A percentile compares a stretch with the other conserved stretches of the same genome.
Evolutionary conservation across 1,140 invertebrate species (phyloP).

Genomic region (Atta colombica): DNA sequence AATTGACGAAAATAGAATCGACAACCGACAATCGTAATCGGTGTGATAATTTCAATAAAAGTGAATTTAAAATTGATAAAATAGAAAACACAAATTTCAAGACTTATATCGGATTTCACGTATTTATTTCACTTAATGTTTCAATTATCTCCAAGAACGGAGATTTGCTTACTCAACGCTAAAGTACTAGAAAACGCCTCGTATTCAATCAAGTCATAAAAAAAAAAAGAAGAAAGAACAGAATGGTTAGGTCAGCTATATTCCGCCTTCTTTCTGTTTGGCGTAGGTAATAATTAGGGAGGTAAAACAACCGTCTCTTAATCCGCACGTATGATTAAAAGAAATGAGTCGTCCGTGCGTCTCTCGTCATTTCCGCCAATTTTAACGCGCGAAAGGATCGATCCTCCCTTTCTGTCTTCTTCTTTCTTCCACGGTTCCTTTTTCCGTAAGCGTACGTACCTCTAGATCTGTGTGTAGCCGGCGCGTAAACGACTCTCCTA

Average conservation of each 20-base stretch:
- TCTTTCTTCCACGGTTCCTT: no score
- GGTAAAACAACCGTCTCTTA: slow-evolving; percentile 18
- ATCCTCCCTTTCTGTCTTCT: not conserved
- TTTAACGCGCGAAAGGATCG: slow-evolving; percentile 17
- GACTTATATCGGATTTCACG: no score
- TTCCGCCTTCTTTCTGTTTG: slow-evolving; percentile 9
- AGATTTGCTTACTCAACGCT: not conserved
- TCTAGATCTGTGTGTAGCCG: slow-evolving; percentile 27
- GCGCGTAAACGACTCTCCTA: slow-evolving; percentile 33
- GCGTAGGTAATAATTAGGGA: slow-evolving; percentile 33
- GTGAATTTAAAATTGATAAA: no score
- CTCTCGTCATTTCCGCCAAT: slow-evolving; percentile 6
- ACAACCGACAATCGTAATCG: no score
- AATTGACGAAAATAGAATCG: no score
- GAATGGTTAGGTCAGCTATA: not conserved
- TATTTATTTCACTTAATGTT: not conserved
- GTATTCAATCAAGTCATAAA: not conserved
- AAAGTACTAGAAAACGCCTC: not conserved
- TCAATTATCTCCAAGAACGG: not conserved
- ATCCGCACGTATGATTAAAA: slow-evolving; percentile 46
- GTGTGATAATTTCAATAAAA: no score
- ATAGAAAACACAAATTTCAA: no score
- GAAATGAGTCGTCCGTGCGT: slow-evolving; percentile 9
- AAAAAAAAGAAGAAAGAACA: not conserved
- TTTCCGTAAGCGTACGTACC: not conserved